Conservation (phyloP, 1,140 invertebrate species). For the Hyphantria cunea region DNA sequence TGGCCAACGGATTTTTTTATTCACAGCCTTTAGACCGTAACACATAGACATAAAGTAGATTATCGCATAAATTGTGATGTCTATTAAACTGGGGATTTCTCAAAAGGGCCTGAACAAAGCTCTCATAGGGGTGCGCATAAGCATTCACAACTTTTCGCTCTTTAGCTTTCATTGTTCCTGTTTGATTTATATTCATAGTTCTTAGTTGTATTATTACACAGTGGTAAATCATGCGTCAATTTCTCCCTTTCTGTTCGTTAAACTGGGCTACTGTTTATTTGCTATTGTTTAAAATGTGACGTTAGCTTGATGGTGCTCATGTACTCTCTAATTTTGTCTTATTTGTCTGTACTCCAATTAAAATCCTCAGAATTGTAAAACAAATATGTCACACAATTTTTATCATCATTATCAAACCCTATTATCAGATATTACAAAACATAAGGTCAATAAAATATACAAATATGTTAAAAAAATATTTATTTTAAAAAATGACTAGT, state of each 20-base stretch:
- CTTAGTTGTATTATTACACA: constrained; percentile 66
- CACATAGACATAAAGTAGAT: constrained; percentile 31
- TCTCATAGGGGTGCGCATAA: constrained; percentile 61
- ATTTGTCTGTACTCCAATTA: not conserved
- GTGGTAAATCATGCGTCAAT: constrained; percentile 72
- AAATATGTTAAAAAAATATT: constrained; percentile 36
- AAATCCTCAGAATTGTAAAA: too few species aligned
- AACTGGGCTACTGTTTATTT: constrained; percentile 29
- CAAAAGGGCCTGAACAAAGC: constrained; percentile 54
- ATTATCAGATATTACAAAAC: too few species aligned
- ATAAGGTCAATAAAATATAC: too few species aligned
- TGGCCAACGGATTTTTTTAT: constrained; percentile 17
- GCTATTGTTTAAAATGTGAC: constrained; percentile 27
- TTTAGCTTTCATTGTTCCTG: constrained; percentile 76
- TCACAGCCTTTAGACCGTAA: constrained; percentile 25
- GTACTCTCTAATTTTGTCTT: not conserved
- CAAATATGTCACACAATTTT: too few species aligned
- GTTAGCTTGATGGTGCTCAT: not conserved
- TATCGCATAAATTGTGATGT: constrained; percentile 16
- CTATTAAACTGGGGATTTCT: constrained; percentile 18
- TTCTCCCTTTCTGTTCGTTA: constrained; percentile 41
- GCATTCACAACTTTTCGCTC: constrained; percentile 80
- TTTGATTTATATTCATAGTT: constrained; percentile 81
- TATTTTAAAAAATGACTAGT: constrained; percentile 39
- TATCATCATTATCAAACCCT: too few species aligned